Conservation (phyloP, 2,113 vertebrate genomes). For the Aplodontia rufa region DNA sequence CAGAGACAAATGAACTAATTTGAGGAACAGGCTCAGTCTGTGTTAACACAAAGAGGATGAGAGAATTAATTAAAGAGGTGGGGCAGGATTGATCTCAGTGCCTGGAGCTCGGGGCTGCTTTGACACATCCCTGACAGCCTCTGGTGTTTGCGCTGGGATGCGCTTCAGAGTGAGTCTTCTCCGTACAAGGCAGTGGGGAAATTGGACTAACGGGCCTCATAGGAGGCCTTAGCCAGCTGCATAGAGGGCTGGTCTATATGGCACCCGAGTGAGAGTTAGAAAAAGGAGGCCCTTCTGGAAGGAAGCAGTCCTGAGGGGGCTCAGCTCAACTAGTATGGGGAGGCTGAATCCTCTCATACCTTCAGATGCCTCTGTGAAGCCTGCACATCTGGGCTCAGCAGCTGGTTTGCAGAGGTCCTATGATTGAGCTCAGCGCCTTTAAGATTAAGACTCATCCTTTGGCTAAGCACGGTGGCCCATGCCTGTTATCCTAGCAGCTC, state of each 20-base stretch:
- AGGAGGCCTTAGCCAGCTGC: not conserved
- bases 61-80: conserved; percentile 55
- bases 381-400: not conserved
- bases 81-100: not conserved
- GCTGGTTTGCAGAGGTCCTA: not conserved
- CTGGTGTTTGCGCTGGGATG: not conserved
- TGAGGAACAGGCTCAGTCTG: conserved; percentile 40
- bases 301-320: not conserved
- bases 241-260: not conserved
- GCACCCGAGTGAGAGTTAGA: not conserved
- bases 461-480: too few species aligned
- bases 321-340: accelerated
- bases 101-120: not conserved
- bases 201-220: not conserved
- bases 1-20: conserved; percentile 46
- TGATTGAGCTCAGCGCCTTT: not conserved
- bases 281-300: not conserved
- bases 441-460: not conserved
- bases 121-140: not conserved
- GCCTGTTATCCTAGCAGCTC: too few species aligned
- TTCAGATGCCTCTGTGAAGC: not conserved
- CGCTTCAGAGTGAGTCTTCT: not conserved
- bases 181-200: not conserved
- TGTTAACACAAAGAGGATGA: conserved; percentile 16
- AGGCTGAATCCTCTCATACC: not conserved